Base-by-base conservation (phyloP, 2,888 invertebrate genomes). In the Archaeoteleia sp. region DNA sequence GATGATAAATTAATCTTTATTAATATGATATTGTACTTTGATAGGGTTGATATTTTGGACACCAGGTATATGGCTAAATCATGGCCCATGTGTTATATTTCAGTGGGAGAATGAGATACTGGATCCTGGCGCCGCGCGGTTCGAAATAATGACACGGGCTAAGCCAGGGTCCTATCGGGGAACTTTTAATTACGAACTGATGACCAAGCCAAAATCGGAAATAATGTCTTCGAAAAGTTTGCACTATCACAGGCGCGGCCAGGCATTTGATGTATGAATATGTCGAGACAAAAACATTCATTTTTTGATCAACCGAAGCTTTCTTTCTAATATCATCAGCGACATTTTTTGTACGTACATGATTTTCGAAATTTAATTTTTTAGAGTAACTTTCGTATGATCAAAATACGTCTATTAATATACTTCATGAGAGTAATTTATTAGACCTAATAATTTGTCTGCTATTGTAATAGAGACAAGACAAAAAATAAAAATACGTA, bases 181-280 rank as follows among this genome's bases (percentile, higher is more conserved):
- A 79, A 81, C 79, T 83, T 83, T 83, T 83, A 83, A 83, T 83
- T 83, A 83, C 83, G 77, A 83, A 78, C 81, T 82, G 83, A 82
- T 83, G 83, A 83, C 82, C 81, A 81, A 82, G 82, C 82, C 82
- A 79, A 81, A 81, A 77, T 78, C 76, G 75, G 82, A 82, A 82
- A 82, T 83, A 83, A 81, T 82, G 81, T 83, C 80, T 82, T 81
- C 80, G 71, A 72, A 63, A 46, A 51, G 48, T 57, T 46, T 32
- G 42, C 51, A 27, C 37, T 46, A 51, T 53, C 61, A 57, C 25
- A 32, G 25, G 42, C 37, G 20, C 49, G 34, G 61, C 45, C 35
- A 37, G 10, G 40, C 27, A 54, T 66, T 63, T 43, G 27, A 53
- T 29, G 58, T 53, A 20, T 20, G 20, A 20, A 20, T 20, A 58